Percentiles rank a stretch among this genome's conserved stretches.
Conservation (phyloP, 2,797 vertebrate species). For the Echeneis naucrates region DNA sequence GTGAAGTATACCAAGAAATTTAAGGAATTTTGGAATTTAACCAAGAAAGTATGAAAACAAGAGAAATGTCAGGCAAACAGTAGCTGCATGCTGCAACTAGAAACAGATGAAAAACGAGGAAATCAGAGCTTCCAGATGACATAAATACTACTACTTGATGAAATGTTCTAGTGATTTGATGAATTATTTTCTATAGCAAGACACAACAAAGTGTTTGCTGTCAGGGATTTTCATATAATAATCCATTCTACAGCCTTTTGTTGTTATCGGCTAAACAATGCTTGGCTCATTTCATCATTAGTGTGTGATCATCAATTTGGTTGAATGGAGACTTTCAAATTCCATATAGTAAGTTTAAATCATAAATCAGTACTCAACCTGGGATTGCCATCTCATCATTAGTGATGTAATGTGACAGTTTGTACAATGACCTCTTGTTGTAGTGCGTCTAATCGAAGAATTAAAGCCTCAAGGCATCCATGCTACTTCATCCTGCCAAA, state of each 20-base stretch:
- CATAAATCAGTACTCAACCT: neutral
- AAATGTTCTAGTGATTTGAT: neutral
- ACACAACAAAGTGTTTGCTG: neutral
- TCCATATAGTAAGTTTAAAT: neutral
- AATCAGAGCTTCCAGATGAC: slow-evolving; percentile 14
- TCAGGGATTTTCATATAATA: no score
- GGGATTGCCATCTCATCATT: neutral
- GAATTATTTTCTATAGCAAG: neutral
- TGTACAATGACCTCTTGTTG: neutral
- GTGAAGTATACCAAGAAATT: slow-evolving; percentile 29
- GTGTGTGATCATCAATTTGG: neutral
- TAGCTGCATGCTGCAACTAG: neutral
- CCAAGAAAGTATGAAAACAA: slow-evolving; percentile 4
- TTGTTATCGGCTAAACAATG: neutral
- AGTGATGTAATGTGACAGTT: neutral
- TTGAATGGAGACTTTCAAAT: neutral
- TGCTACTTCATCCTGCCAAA: slow-evolving; percentile 4
- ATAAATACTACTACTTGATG: slow-evolving; percentile 2
- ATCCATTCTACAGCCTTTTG: neutral
- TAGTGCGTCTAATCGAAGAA: slow-evolving; percentile 2
- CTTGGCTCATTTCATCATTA: neutral
- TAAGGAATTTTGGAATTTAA: no score
- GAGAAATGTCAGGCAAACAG: neutral
- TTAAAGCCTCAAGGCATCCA: neutral
- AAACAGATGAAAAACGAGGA: slow-evolving; percentile 16